Conservation (phyloP, 1,140 invertebrate genomes). For the Antheraea pernyi region DNA sequence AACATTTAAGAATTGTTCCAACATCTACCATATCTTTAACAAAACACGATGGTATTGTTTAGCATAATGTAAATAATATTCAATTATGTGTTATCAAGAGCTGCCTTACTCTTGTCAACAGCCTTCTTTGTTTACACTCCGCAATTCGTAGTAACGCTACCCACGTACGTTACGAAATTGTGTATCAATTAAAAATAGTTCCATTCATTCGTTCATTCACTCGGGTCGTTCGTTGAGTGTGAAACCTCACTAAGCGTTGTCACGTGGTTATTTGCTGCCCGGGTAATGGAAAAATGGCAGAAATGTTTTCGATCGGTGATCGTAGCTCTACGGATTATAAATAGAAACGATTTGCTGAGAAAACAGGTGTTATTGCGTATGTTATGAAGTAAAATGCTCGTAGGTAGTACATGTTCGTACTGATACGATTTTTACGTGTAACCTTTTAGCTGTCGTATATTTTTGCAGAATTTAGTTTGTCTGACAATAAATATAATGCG, state of each 20-base stretch:
- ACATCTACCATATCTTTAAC: not conserved
- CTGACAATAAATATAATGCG: too few species aligned
- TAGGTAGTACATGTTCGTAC: slow-evolving; percentile 36
- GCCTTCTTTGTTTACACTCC: slow-evolving; percentile 2
- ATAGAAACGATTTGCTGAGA: slow-evolving; percentile 35
- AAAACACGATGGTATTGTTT: not conserved
- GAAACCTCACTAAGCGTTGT: slow-evolving; percentile 32
- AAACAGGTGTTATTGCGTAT: slow-evolving; percentile 53
- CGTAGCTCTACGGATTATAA: slow-evolving; percentile 30
- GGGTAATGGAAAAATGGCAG: slow-evolving; percentile 29
- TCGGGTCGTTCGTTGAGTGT: slow-evolving; percentile 21
- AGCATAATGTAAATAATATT: not conserved
- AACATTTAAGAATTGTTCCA: not conserved
- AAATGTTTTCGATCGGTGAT: slow-evolving; percentile 14
- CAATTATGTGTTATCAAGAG: not conserved
- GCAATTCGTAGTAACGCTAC: not conserved
- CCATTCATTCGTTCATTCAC: slow-evolving; percentile 16
- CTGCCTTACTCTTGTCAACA: slow-evolving; percentile 4
- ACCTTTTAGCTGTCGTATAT: not conserved
- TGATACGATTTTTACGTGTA: not conserved
- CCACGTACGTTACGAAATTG: not conserved
- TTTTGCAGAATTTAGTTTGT: too few species aligned
- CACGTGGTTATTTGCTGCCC: slow-evolving; percentile 27
- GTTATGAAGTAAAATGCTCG: slow-evolving; percentile 25
- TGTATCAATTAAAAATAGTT: slow-evolving; percentile 1